phyloP scores from a whole-genome alignment of 2,113 vertebrate genomes.

The Lepus europaeus region DNA sequence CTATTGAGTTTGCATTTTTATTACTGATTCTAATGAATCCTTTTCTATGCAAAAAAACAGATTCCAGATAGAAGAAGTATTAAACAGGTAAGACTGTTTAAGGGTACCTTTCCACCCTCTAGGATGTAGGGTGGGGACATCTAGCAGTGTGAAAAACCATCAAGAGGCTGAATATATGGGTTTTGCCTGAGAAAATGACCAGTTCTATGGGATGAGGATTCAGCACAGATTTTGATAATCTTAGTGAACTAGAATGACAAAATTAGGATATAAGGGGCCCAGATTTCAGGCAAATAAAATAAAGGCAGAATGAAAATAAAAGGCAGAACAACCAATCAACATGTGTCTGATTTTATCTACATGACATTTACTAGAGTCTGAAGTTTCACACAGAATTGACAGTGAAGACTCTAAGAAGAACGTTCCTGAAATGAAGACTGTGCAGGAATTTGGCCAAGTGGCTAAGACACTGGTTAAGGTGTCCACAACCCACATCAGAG shows the following conservation, averaged over 20 bases:
- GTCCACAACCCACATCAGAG: too few relatives aligned
- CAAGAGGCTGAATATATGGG: neutral
- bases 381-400: neutral
- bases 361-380: neutral
- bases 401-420: neutral
- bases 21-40: too few relatives aligned
- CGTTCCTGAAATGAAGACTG: neutral
- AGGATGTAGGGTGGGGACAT: neutral
- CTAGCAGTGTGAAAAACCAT: neutral
- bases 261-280: neutral
- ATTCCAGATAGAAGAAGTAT: neutral
- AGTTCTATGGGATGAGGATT: neutral
- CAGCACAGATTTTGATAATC: neutral
- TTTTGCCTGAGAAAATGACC: neutral
- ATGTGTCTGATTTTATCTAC: neutral
- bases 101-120: neutral
- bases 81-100: neutral
- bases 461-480: too few relatives aligned
- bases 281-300: neutral
- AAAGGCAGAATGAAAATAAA: neutral
- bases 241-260: neutral
- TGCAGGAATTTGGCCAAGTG: too few relatives aligned
- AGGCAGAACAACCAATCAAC: neutral
- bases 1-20: too few relatives aligned
- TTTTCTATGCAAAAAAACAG: too few relatives aligned